Conservation (phyloP, 2,888 invertebrate species). For the Fragum whitleyi region DNA sequence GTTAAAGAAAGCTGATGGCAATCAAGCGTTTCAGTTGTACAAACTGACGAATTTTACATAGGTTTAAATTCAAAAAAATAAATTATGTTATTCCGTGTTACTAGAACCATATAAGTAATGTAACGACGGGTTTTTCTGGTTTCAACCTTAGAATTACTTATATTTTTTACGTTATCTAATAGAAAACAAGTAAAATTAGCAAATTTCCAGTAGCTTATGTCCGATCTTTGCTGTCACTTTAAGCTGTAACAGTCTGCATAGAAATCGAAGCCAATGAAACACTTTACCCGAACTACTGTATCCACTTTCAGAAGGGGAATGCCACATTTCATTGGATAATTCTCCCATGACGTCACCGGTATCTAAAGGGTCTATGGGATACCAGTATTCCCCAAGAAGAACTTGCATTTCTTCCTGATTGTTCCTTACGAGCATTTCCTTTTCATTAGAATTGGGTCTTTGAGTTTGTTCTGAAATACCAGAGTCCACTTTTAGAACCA, state of each 20-base stretch:
- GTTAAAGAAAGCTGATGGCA: no score
- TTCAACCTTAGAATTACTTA: no score
- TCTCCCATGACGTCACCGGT: conserved; percentile 46
- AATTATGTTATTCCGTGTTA: no score
- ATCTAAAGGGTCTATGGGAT: conserved; percentile 53
- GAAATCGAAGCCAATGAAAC: conserved; percentile 1
- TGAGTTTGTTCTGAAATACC: conserved; percentile 16
- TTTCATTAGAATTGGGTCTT: conserved; percentile 12
- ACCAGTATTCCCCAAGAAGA: conserved; percentile 57
- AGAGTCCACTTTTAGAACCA: background rate
- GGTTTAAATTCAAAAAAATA: no score
- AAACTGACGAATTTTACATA: no score
- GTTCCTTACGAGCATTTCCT: conserved; percentile 23
- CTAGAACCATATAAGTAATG: no score
- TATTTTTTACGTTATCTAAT: no score
- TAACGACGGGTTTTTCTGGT: no score
- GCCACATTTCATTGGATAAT: conserved; percentile 32
- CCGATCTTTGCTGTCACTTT: no score
- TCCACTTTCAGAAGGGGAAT: conserved; percentile 26
- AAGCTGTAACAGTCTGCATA: conserved; percentile 11
- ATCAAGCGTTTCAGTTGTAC: no score
- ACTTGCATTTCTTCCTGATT: conserved; percentile 57
- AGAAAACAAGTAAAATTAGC: no score
- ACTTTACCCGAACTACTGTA: conserved; percentile 55
- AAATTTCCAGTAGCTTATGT: no score